Evolutionary conservation across 1,140 invertebrate species (phyloP), one percentile per base, ranked within the genome.

Genomic region (Sycobia sp.): DNA sequence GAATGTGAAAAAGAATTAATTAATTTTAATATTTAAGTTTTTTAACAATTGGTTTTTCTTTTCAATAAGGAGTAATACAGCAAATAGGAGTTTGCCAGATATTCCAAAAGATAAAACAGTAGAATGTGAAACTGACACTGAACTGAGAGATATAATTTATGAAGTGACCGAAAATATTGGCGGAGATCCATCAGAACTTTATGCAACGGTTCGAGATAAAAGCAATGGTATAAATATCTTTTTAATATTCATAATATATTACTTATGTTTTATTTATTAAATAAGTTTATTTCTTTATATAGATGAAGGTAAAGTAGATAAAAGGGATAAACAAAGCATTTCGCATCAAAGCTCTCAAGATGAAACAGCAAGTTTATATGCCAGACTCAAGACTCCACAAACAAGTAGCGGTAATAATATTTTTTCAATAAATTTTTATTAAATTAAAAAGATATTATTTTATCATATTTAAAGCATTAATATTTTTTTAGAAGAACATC

Each of bases 181-280:
- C 2, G 84, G 86, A 50, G 87, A 87, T 71, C 83, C 84, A 22
- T 89, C 86, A 0, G 88, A 88, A 66, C 73, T 89, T 11, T 89
- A 89, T 70, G 87, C 88, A 16, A 88, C 88, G 9, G 86, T 89
- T n/a, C 84, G 84, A 16, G 85, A 86, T 60, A 84, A 85, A 79
- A 75, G 79, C 75, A 74, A 60, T 32, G 11, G 29, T 32, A 11
- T 32, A 32, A 32, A 7, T 32, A 32, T 32, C 11, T 32, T 7
- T 4, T 7, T 32, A 32, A 32, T 32, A 32, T 11, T 7, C 5
- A 32, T 32, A 32, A 32, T 32, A 32, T 11, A 32, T 32, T 32
- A 32, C 4, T 7, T 16, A 27, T 5, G 49, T 25, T 29, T 29
- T 50, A 44, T 60, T 53, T n/a, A 51, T 36, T 55, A n/a, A n/a